Conservation (phyloP, 2,888 invertebrate genomes). For the Drosophila histrio region DNA sequence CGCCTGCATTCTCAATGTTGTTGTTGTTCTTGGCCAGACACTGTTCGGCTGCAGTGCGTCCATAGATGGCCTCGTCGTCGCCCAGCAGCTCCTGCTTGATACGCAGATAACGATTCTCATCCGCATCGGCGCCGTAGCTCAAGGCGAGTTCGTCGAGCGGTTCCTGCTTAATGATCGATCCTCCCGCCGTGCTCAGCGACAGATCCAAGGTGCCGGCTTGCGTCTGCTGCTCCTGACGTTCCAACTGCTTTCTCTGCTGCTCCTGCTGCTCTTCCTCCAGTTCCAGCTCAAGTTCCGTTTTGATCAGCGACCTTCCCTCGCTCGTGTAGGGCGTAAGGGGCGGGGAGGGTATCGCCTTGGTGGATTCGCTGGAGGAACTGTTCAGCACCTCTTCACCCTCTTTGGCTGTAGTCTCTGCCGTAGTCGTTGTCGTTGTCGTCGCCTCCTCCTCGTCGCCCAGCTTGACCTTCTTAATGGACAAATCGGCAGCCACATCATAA, state of each 20-base stretch:
- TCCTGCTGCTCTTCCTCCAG: not conserved
- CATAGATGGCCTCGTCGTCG: constrained; percentile 33
- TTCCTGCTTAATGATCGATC: constrained; percentile 61
- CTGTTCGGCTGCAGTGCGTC: constrained; percentile 11
- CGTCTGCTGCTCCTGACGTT: not conserved
- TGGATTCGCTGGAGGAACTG: constrained; percentile 68
- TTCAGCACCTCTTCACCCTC: constrained; percentile 61
- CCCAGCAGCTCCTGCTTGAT: constrained; percentile 78
- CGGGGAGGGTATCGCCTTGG: constrained; percentile 83
- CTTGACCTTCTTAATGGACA: constrained; percentile 79
- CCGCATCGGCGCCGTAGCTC: constrained; percentile 51
- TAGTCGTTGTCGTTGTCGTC: not conserved
- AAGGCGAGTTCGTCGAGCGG: constrained; percentile 54
- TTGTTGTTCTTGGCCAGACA: constrained; percentile 36
- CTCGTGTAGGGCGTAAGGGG: constrained; percentile 80
- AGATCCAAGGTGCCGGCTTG: constrained; percentile 41
- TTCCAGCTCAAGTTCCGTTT: constrained; percentile 39
- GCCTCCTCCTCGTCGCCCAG: constrained; percentile 15
- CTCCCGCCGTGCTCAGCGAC: constrained; percentile 38
- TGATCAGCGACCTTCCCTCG: constrained; percentile 34
- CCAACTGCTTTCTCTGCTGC: not conserved
- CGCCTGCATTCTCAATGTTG: constrained; percentile 24
- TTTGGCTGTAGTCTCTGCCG: constrained; percentile 45
- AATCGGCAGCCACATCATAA: constrained; percentile 81
- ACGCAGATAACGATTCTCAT: constrained; percentile 73